These are phyloP conservation scores for Drosophila siamana DNA, from an alignment of 2,888 invertebrate genomes.

Conservation along the genomic window DNA sequence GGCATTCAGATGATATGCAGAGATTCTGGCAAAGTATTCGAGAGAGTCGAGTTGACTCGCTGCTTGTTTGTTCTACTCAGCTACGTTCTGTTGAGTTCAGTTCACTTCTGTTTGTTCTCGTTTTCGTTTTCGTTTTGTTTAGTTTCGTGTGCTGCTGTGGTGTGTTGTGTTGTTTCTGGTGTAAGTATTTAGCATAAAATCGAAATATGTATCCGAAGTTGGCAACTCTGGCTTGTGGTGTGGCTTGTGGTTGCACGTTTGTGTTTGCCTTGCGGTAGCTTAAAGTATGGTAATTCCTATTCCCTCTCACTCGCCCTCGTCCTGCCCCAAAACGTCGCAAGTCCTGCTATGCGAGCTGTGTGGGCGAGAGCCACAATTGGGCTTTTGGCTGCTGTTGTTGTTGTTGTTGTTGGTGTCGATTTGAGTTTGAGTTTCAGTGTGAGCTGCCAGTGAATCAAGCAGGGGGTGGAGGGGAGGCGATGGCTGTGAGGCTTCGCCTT, in stretches of 20 bases:
- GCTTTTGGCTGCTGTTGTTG: conserved; percentile 26
- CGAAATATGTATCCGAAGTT: conserved; percentile 56
- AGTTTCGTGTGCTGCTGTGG: not conserved
- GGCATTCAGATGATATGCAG: too few species aligned
- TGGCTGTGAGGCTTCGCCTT: conserved; percentile 28
- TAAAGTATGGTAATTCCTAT: conserved; percentile 79
- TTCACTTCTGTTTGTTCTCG: too few species aligned
- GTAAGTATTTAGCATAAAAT: conserved; percentile 63
- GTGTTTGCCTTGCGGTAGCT: conserved; percentile 66
- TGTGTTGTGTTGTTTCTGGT: too few species aligned
- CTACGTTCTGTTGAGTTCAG: not conserved
- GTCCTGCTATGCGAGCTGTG: conserved; percentile 14
- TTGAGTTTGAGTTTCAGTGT: conserved; percentile 58
- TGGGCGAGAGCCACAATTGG: too few species aligned
- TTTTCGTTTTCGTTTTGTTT: not conserved
- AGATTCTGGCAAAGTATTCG: too few species aligned
- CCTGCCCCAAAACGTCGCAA: conserved; percentile 2
- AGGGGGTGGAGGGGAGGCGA: not conserved
- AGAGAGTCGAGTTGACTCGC: not conserved
- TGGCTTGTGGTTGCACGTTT: conserved; percentile 25
- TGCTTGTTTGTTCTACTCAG: conserved; percentile 16
- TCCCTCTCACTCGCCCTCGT: conserved; percentile 30
- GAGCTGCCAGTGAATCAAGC: conserved; percentile 28
- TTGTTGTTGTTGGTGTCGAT: conserved; percentile 47
- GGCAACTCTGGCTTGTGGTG: conserved; percentile 32